Conservation (phyloP, 2,113 vertebrate species). For the Mormyrus lacerda region DNA sequence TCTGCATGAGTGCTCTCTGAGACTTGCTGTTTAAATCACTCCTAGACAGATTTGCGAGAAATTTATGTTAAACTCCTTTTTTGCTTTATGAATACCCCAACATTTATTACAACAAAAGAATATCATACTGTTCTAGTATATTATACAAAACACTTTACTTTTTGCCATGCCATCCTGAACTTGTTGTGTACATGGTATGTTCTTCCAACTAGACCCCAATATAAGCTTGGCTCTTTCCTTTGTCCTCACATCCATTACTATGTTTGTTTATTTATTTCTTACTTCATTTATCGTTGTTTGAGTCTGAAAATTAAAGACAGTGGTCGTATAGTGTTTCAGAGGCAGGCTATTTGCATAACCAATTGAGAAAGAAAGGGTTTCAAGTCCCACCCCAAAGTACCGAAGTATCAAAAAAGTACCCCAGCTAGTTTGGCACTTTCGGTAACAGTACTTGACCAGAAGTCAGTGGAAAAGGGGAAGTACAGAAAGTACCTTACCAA, state of each 20-base stretch:
- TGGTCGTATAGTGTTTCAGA: background rate
- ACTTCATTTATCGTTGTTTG: background rate
- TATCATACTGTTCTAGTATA: no score
- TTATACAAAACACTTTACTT: no score
- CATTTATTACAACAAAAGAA: no score
- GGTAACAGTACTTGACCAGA: background rate
- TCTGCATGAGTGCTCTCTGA: no score
- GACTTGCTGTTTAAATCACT: no score
- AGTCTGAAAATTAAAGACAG: background rate
- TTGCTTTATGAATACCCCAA: no score
- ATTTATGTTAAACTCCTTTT: no score
- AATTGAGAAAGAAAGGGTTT: background rate
- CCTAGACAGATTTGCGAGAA: no score
- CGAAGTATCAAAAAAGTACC: background rate
- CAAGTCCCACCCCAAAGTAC: background rate
- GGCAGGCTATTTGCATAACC: background rate
- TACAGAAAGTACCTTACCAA: no score
- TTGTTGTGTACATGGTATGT: no score
- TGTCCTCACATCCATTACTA: background rate
- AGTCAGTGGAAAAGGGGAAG: background rate
- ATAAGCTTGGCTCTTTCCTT: background rate
- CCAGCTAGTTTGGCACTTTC: background rate
- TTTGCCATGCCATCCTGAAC: no score
- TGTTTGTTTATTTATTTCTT: background rate
- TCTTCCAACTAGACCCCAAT: background rate